Evolutionary conservation across 2,113 vertebrate species (phyloP), one percentile per base, ranked within the genome.

Genomic region (Hipposideros armiger): DNA sequence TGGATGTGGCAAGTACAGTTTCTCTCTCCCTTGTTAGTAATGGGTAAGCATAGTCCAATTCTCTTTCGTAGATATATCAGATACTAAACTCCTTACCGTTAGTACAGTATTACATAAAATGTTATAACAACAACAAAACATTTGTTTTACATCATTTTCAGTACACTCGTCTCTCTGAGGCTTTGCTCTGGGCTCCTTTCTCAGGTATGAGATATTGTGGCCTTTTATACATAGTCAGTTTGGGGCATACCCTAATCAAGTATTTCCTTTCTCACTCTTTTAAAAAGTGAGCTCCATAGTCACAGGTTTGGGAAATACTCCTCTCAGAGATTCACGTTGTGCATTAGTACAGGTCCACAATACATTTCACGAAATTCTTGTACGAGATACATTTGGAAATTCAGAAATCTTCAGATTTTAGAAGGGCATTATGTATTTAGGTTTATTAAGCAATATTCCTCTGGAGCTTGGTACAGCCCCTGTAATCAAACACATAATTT

Each of bases 361-460:
- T 86, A 36, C 60, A 64, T 72, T 66, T 89, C 91, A 36, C 4
- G 32, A 91, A 95, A 72, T 30, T 83, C 24, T 58, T 80, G 13
- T 81, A 72, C 17, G 50, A 80, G 20, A 67, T 93, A 69, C 73
- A 22, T 90, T 95, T 94, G 67, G 20, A 50, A 94, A 85, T 87
- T 96, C 32, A 95, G 70, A 74, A 96, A 52, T 92, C 22, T 94
- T 92, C 11, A 50, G 5, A 81, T 95, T 86, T 93, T 82, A 72
- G 54, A 94, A 84, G 26, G 4, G 2, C 83, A 50, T 47, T 69
- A 32, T 87, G 1, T 77, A 56, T 72, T 28, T 89, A 76, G n/a
- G 62, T 87, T 94, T 91, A 78, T 56, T 42, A 91, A 94, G 4
- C 90, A 70, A 69, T 30, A 87, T 94, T 19, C 32, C 22, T 73